Evolutionary conservation across 2,797 vertebrate genomes (phyloP).

Genomic region (Mico argentatus): DNA sequence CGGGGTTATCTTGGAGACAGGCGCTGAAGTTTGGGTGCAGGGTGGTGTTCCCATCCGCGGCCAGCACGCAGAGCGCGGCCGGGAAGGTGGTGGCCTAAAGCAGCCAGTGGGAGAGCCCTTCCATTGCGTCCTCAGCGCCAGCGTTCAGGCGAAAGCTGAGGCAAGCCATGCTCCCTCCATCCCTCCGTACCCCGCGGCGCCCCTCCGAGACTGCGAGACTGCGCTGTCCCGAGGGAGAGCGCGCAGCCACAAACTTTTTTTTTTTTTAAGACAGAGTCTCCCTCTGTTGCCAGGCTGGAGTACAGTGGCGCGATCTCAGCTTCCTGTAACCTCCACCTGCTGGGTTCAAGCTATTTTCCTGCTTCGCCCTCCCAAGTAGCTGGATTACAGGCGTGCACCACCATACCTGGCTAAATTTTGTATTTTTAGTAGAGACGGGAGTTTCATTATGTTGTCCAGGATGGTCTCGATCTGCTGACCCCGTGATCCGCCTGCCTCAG

Average conservation of each 20-base stretch:
- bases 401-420: no score
- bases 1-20: not conserved
- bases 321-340: no score
- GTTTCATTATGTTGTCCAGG: no score
- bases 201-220: not conserved
- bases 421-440: no score
- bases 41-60: fast-evolving
- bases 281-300: no score
- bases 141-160: not conserved
- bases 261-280: no score
- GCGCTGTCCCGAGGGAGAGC: not conserved
- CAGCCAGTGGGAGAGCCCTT: not conserved
- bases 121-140: slow-evolving; percentile 29
- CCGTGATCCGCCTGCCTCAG: no score
- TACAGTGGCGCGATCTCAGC: no score
- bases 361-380: no score
- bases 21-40: fast-evolving
- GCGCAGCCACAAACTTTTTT: not conserved
- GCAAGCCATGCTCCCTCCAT: fast-evolving
- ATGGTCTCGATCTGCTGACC: no score
- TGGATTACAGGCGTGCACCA: no score
- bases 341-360: no score
- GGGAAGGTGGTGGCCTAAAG: slow-evolving; percentile 50
- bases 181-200: not conserved
- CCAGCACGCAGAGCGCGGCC: slow-evolving; percentile 51